Base-by-base conservation (phyloP, 1,140 invertebrate species). In the Lasaia peninsularis region DNA sequence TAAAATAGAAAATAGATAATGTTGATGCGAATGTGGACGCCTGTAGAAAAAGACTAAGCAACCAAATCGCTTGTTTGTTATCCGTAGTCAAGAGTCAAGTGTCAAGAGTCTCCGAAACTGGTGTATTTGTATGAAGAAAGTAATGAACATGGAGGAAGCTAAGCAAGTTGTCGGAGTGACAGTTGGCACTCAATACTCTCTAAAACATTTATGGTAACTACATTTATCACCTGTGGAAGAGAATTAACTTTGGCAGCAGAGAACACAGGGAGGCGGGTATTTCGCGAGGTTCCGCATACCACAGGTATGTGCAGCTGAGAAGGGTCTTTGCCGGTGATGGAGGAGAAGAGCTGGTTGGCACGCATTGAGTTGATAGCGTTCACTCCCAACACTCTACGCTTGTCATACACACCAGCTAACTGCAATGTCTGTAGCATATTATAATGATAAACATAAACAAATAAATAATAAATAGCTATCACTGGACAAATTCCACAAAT, bases 321-420 rank as follows among this genome's bases (percentile, higher is more conserved):
- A 1, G 84, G 80, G 52, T 87, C 79, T 0, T 60, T 40, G 14
- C 74, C 78, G 1, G 71, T 76, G 21, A 79, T 67, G 6, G 79
- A 64, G 58, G 73, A 76, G 63, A 75, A 77, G 68, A 87, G 53
- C 68, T 87, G 84, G 58, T 86, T 86, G 6, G 84, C 84, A 0
- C 84, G 72, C 84, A 87, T 87, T 4, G 84, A 60, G 61, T 77
- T 87, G 11, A 87, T 69, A 0, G 80, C 63, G 65, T 87, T 87
- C 18, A 87, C 72, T 6, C 84, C 84, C 0, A 87, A 52, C 3
- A 87, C 68, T 4, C 75, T 78, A 0, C 80, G 69, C 33, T 62
- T 72, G 61, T 84, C 65, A 63, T 84, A 87, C 21, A 63, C 62
- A 0, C 57, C 40, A 0, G 72, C 66, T 11, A 71, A 28, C 51